Evolutionary conservation across 2,888 invertebrate genomes (phyloP), one percentile per base, ranked within the genome.

Genomic region (Caradrina clavipalpis): DNA sequence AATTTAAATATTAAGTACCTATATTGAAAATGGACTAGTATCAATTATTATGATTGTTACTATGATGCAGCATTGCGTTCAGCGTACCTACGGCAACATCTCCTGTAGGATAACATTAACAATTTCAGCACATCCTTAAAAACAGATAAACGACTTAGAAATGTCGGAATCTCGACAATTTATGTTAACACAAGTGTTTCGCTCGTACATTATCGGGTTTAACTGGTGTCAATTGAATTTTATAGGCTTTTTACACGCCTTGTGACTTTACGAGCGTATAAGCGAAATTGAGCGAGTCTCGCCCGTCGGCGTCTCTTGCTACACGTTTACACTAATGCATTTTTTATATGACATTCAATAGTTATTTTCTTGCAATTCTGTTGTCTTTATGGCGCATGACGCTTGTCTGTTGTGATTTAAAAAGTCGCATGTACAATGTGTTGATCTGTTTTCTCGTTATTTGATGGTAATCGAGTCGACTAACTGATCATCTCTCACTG

Each of bases 181-280:
- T 86, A 88, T 88, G 87, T 87, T 86, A 87, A 86, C 85, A 85
- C 80, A 80, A 78, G 81, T 76, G 80, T 86, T 87, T 81, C 78
- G 80, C 73, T 73, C 83, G 78, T 88, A 88, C 89, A 88, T 91
- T 89, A 90, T 87, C 86, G 73, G 81, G 85, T 88, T 90, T 90
- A 88, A 90, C 88, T 86, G 89, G 86, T 92, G 92, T 92, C 93
- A 93, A 94, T 93, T 93, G 94, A 92, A 91, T 93, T 94, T 94
- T 94, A 94, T 92, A 88, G 90, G 87, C 87, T 85, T 92, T 93
- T 93, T 92, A 92, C 91, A 93, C 91, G 91, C 87, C 80, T 84
- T 81, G 84, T 89, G 90, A 76, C 73, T 94, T 94, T 94, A 94
- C 93, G 94, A 94, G 87, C 89, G 84, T 82, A 88, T 88, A 86